Evolutionary conservation across 2,797 vertebrate genomes (phyloP), one percentile per base, ranked within the genome.

Genomic region (Cyprinella venusta): DNA sequence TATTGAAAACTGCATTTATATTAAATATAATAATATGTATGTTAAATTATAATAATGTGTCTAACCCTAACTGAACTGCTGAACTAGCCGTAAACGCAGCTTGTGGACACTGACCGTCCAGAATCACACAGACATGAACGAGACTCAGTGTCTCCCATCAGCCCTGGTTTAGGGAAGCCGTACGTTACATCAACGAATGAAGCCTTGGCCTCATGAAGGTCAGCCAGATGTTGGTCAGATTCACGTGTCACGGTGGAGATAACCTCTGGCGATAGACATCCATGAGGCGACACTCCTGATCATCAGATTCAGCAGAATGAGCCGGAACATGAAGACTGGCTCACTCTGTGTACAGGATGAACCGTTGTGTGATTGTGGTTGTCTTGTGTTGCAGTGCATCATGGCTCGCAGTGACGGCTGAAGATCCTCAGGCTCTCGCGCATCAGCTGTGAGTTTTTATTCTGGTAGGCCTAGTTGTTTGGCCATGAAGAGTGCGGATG

Each of bases 321-420:
- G 45, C 45, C 0, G 45, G 45, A 15, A 48, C 16, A 16, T 50
- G 48, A 50, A 0, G 16, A 6, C 6, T 18, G 48, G 48, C 48
- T 50, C 48, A 6, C 16, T 50, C 48, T 50, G 48, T 15, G 13
- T 45, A 12, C 13, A 13, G 45, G 45, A 5, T 5, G 45, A 0
- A 1, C 45, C 4, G 45, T 59, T 19, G 38, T 67, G 63, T 68
- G 40, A 9, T 15, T 52, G 10, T 24, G 3, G 77, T 61, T 85
- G 63, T 76, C 33, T 80, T 89, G 56, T 89, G 52, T 92, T 92
- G 64, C 88, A 94, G 91, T 87, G 88, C 88, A 91, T 82, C 93
- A 95, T 95, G 94, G 94, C 94, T 91, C 93, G 91, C 89, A 85
- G 93, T 90, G 91, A 94, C 54, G 93, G 91, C 89, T 95, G 91